Evolutionary conservation across 2,113 vertebrate genomes (phyloP), one percentile per base, ranked within the genome.

Genomic region (Phalacrocorax aristotelis): DNA sequence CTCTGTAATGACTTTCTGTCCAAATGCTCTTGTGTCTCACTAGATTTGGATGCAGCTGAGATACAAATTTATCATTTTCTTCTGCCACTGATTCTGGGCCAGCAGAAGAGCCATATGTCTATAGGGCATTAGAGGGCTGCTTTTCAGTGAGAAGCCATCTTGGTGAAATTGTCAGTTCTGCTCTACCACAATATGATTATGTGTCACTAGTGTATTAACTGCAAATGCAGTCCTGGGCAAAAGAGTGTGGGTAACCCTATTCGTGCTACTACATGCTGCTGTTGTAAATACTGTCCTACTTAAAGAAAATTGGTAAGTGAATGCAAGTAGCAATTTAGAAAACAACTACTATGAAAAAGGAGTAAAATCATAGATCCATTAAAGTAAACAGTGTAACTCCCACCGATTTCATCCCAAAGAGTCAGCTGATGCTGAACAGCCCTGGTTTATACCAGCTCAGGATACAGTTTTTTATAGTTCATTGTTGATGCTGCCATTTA

Each of bases 291-390:
- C 12, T 30, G 20, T 34, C 42, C 42, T 62, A 64, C 70, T 77
- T 62, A 57, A 78, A 83, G 70, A 92, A 95, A 87, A 94, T 88
- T 88, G 66, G 10, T 91, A 83, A 95, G 79, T 76, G 38, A 81
- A 89, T 69, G 48, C 68, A 88, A 88, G 49, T 62, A 75, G 44
- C 34, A 88, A 76, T 87, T 93, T 92, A 54, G 79, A 87, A 95
- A 93, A 88, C 78, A 74, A 52, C 79, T 70, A n/a, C 85, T 95
- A 83, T 80, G 54, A 81, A 65, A 74, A 49, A 74, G 40, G 64
- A 86, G 36, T 90, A 48, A 94, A 93, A 92, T 81, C 42, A 86
- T 75, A 83, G 78, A 10, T 79, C 70, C 54, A 61, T 87, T 82
- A 76, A 81, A 83, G 62, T 83, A 86, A 93, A 83, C 69, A 89